Conservation (phyloP, 2,113 vertebrate genomes). For the Ploceus nigricollis region DNA sequence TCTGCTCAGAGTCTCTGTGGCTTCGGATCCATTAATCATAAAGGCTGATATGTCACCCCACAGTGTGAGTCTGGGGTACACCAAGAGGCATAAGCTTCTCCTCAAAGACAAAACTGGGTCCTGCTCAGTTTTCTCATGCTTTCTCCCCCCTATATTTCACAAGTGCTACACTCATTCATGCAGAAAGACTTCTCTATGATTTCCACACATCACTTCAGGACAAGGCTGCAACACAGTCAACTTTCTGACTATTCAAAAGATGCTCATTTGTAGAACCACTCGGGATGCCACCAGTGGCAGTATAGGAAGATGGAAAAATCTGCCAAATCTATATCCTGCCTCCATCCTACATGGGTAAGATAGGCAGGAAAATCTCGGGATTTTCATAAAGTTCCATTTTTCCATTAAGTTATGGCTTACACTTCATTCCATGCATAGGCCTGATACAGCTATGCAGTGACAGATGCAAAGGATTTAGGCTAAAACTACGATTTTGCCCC, state of each 20-base stretch:
- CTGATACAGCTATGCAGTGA: not conserved
- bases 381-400: not conserved
- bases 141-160: not conserved
- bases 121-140: not conserved
- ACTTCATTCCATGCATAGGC: not conserved
- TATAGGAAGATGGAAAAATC: not conserved
- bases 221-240: not conserved
- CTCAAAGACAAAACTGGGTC: fast-evolving
- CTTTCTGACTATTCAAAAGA: not conserved
- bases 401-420: not conserved
- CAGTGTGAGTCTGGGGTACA: not conserved
- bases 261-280: not conserved
- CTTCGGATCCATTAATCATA: not conserved
- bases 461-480: not conserved
- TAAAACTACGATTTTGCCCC: not conserved
- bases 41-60: not conserved
- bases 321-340: not conserved
- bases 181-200: not conserved
- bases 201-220: not conserved
- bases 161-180: not conserved
- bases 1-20: not conserved
- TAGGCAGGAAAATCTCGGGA: not conserved
- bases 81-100: not conserved
- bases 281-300: not conserved
- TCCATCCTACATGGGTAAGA: not conserved